phyloP scores from a whole-genome alignment of 2,113 vertebrate genomes.

The Microcebus tavaratra region DNA sequence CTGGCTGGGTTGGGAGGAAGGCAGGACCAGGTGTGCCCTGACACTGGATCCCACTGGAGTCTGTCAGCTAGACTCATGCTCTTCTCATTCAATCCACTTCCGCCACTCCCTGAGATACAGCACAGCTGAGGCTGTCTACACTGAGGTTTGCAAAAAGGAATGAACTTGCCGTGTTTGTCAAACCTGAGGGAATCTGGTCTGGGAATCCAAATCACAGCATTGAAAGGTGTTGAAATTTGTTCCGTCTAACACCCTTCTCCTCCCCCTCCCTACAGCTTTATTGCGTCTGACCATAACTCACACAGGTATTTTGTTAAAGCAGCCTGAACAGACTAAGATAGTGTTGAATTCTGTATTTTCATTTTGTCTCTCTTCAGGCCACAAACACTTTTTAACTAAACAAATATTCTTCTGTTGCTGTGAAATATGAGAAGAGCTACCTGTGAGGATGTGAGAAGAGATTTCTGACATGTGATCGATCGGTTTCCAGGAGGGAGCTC shows the following conservation, averaged over 20 bases:
- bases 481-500: background rate
- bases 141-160: background rate
- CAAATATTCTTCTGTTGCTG: background rate
- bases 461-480: background rate
- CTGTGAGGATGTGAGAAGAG: background rate
- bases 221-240: slow-evolving; percentile 4
- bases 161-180: background rate
- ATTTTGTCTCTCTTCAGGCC: background rate
- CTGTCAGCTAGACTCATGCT: too few relatives aligned
- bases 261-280: background rate
- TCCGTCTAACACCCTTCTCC: background rate
- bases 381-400: background rate
- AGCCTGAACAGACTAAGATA: background rate
- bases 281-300: background rate
- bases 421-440: background rate
- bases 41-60: background rate
- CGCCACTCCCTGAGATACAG: background rate
- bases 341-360: slow-evolving; percentile 7
- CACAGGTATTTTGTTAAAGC: background rate
- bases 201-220: slow-evolving; percentile 14
- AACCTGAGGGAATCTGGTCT: slow-evolving; percentile 31
- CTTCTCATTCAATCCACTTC: background rate
- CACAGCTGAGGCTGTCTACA: background rate
- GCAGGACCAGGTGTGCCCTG: too few relatives aligned
- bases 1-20: background rate